Percentiles rank a stretch among this genome's conserved stretches.
These are phyloP conservation scores for Capitulum mitella DNA, from an alignment of 2,888 invertebrate species.

Conservation along the genomic window DNA sequence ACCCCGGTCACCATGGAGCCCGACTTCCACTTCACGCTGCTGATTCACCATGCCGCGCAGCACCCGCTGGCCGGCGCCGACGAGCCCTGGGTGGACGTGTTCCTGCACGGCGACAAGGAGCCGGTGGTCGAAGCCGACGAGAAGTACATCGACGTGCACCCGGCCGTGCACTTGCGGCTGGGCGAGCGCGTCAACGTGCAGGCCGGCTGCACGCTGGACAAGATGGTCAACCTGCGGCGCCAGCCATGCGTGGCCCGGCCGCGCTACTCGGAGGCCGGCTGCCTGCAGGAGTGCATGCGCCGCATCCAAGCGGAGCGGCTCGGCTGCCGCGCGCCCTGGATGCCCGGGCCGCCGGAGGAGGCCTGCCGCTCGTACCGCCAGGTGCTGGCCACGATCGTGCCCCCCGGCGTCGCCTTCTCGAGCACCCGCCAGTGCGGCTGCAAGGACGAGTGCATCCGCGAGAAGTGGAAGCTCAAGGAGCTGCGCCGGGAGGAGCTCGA, in stretches of 20 bases:
- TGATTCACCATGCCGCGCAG: neutral
- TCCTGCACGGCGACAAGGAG: neutral
- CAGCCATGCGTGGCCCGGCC: neutral
- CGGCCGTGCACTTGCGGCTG: neutral
- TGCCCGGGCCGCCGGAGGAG: neutral
- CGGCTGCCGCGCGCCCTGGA: conserved; percentile 12
- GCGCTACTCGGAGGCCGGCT: neutral
- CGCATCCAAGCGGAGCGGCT: neutral
- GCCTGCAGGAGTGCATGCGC: neutral
- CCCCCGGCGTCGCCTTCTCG: neutral
- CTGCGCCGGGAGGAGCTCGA: neutral
- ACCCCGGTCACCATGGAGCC: neutral
- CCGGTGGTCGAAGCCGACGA: conserved; percentile 1
- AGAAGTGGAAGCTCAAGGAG: neutral
- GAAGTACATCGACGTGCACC: neutral
- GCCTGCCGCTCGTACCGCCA: neutral
- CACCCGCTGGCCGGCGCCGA: neutral
- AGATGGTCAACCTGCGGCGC: neutral
- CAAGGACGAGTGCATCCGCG: neutral
- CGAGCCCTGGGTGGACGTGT: neutral
- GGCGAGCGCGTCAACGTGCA: neutral
- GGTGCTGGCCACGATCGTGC: neutral
- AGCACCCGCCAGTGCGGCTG: neutral
- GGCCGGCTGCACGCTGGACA: neutral
- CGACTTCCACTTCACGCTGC: neutral